Evolutionary conservation across 2,888 invertebrate genomes (phyloP).

Genomic region (Caenorhabditis wallacei): DNA sequence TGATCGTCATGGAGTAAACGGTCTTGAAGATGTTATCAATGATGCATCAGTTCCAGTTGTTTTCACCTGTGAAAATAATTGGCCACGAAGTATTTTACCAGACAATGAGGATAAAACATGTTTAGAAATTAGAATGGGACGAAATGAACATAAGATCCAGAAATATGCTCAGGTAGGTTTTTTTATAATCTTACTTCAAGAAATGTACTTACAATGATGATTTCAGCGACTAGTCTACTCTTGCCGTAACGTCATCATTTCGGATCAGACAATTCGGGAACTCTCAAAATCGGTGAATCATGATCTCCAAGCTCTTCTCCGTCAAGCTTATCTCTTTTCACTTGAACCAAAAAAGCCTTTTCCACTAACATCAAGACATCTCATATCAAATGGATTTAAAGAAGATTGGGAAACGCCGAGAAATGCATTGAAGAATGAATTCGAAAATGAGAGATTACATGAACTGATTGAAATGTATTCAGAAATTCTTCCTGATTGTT

Average conservation of each 20-base stretch:
- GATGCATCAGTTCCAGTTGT: conserved; percentile 46
- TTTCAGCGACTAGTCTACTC: conserved; percentile 44
- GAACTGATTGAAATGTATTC: conserved; percentile 1
- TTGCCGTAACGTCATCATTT: conserved; percentile 17
- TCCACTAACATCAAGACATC: conserved; percentile 33
- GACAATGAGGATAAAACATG: conserved; percentile 2
- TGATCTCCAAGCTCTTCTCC: conserved; percentile 41
- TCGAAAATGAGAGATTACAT: conserved; percentile 7
- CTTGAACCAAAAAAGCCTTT: conserved; percentile 22
- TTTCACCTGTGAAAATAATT: conserved; percentile 52
- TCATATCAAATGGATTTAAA: conserved; percentile 35
- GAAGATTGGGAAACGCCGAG: conserved; percentile 35
- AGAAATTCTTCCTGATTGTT: conserved; percentile 8
- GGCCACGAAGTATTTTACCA: conserved; percentile 8
- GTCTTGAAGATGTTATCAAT: conserved; percentile 39
- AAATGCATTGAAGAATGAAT: neutral
- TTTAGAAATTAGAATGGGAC: conserved; percentile 32
- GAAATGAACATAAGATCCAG: conserved; percentile 10
- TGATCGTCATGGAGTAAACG: conserved; percentile 31
- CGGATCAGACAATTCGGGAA: conserved; percentile 10
- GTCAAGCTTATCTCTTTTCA: conserved; percentile 46
- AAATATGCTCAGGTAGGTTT: conserved; percentile 51
- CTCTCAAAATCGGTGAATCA: conserved; percentile 36
- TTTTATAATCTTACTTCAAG: neutral
- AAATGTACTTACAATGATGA: neutral